Percentiles rank a stretch among this genome's conserved stretches.
Conservation (phyloP, 2,797 vertebrate species). For the Acrocephalus scirpaceus region DNA sequence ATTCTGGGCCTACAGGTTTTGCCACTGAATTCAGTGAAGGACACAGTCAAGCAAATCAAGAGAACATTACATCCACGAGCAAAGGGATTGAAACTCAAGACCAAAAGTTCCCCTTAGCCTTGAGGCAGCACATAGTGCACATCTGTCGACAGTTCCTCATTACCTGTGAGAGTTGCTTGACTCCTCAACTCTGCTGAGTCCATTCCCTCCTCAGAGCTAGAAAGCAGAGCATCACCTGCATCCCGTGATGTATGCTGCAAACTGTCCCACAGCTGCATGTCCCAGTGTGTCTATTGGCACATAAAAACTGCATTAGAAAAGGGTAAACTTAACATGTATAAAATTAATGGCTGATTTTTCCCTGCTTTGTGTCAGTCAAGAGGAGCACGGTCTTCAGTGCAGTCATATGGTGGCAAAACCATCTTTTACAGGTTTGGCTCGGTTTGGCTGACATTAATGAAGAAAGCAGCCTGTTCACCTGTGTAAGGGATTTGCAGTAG, state of each 20-base stretch:
- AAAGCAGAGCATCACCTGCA: not conserved
- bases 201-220: not conserved
- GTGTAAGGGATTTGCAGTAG: not conserved
- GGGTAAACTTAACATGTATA: not conserved
- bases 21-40: not conserved
- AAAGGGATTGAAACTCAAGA: not conserved
- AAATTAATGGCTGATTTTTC: not conserved
- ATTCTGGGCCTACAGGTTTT: not conserved
- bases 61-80: not conserved
- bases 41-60: not conserved
- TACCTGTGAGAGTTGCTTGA: not conserved
- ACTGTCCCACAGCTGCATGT: not conserved
- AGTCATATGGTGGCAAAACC: not conserved
- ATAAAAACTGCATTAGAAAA: not conserved
- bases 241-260: not conserved
- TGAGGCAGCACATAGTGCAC: not conserved
- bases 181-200: not conserved
- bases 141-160: not conserved
- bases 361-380: not conserved
- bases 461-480: not conserved
- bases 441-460: not conserved
- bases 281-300: not conserved
- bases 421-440: not conserved
- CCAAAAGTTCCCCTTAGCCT: not conserved
- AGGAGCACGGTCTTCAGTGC: rapidly evolving